Evolutionary conservation across 2,797 vertebrate species (phyloP).

Genomic region (Caiman crocodilus): DNA sequence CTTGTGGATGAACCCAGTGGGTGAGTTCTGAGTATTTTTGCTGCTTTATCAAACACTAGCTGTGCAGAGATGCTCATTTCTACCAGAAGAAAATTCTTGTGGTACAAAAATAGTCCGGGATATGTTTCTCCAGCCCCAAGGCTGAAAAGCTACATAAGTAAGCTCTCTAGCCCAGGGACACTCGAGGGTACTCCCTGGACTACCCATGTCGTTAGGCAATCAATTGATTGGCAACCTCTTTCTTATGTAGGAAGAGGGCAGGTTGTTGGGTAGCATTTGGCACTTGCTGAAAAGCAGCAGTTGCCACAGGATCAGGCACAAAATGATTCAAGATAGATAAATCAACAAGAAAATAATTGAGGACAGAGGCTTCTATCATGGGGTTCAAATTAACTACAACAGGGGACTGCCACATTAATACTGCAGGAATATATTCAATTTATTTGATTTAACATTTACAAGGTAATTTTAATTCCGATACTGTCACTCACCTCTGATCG

Average conservation of each 20-base stretch:
- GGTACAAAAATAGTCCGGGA: conserved; percentile 8
- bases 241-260: too few relatives aligned
- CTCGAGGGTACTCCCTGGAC: too few relatives aligned
- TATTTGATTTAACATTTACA: neutral
- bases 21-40: neutral
- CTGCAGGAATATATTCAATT: neutral
- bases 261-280: too few relatives aligned
- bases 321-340: neutral
- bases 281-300: too few relatives aligned
- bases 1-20: neutral
- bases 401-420: neutral
- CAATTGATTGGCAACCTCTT: too few relatives aligned
- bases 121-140: neutral
- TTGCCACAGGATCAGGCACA: neutral
- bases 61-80: too few relatives aligned
- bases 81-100: too few relatives aligned
- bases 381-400: neutral
- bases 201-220: too few relatives aligned
- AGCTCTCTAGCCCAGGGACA: too few relatives aligned
- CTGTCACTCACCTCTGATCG: conserved; percentile 92
- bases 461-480: neutral
- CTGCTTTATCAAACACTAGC: neutral
- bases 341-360: neutral
- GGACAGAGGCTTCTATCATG: neutral
- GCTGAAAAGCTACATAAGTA: too few relatives aligned